phyloP scores from a whole-genome alignment of 2,888 invertebrate species.

The Disparrhopalites patrizii region DNA sequence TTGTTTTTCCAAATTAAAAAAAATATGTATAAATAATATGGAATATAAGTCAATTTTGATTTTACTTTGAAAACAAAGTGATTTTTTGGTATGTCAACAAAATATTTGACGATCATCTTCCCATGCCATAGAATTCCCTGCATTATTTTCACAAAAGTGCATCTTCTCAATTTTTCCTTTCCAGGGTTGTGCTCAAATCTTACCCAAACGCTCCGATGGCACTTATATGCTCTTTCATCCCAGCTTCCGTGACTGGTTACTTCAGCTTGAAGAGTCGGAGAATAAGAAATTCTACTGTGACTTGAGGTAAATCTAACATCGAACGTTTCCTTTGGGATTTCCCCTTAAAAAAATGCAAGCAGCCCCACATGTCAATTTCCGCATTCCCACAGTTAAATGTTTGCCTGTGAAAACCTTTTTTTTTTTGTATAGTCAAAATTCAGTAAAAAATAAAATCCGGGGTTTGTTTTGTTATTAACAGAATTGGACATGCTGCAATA shows the following conservation, averaged over 20 bases:
- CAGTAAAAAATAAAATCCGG: not conserved
- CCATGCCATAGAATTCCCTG: not conserved
- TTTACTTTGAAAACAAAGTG: not conserved
- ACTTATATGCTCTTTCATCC: constrained; percentile 98
- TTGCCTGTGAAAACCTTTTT: too few species aligned
- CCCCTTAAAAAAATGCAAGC: too few species aligned
- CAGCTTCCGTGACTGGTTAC: constrained; percentile 95
- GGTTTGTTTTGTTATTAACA: constrained; percentile 45
- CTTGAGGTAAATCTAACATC: constrained; percentile 62
- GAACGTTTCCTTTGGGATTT: too few species aligned
- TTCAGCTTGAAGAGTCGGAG: constrained; percentile 79
- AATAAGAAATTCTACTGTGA: constrained; percentile 91
- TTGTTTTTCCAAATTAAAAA: not conserved
- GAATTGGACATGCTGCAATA: constrained; percentile 87
- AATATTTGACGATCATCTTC: not conserved
- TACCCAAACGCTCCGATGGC: constrained; percentile 84
- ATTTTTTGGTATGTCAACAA: constrained; percentile 1
- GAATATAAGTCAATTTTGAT: too few species aligned
- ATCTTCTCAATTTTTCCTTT: constrained; percentile 36
- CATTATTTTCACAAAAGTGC: not conserved
- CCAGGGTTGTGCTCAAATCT: constrained; percentile 72
- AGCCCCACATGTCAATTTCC: too few species aligned
- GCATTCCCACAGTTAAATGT: too few species aligned
- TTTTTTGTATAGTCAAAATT: too few species aligned
- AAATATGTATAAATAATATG: too few species aligned